A percentile compares a stretch with the other conserved stretches of the same genome.
These are phyloP conservation scores for Nothobranchius furzeri DNA, from an alignment of 2,113 vertebrate species.

Conservation along the genomic window DNA sequence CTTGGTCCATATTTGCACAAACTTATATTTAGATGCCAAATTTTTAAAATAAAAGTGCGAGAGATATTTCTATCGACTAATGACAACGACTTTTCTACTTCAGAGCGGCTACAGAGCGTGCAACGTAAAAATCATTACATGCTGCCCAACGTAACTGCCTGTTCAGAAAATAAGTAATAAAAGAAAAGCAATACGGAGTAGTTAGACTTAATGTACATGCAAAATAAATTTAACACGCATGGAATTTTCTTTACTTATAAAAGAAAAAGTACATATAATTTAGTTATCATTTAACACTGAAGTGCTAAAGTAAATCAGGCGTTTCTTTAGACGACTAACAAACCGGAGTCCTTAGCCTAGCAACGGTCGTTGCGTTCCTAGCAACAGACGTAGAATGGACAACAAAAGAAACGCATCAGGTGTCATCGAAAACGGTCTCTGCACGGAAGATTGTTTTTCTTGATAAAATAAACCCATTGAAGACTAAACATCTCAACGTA, in stretches of 20 bases:
- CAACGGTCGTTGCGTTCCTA: conserved; percentile 58
- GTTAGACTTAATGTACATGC: rapidly evolving
- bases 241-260: rapidly evolving
- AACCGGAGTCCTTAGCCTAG: conserved; percentile 49
- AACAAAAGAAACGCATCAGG: too few species aligned
- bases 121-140: not conserved
- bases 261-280: rapidly evolving
- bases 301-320: conserved; percentile 11
- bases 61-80: not conserved
- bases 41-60: not conserved
- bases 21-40: not conserved
- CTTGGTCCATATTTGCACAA: too few species aligned
- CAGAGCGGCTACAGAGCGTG: not conserved
- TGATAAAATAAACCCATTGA: too few species aligned
- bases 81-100: not conserved
- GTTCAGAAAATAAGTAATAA: conserved; percentile 18
- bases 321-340: conserved; percentile 11
- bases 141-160: conserved; percentile 34
- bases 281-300: not conserved
- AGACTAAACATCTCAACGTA: too few species aligned
- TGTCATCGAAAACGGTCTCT: too few species aligned
- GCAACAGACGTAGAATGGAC: conserved; percentile 37
- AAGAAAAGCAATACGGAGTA: not conserved
- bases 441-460: too few species aligned
- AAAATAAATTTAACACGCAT: rapidly evolving